Percentiles rank a stretch among this genome's conserved stretches.
Evolutionary conservation across 2,888 invertebrate genomes (phyloP).

Genomic region (Agrenia bidenticulata): DNA sequence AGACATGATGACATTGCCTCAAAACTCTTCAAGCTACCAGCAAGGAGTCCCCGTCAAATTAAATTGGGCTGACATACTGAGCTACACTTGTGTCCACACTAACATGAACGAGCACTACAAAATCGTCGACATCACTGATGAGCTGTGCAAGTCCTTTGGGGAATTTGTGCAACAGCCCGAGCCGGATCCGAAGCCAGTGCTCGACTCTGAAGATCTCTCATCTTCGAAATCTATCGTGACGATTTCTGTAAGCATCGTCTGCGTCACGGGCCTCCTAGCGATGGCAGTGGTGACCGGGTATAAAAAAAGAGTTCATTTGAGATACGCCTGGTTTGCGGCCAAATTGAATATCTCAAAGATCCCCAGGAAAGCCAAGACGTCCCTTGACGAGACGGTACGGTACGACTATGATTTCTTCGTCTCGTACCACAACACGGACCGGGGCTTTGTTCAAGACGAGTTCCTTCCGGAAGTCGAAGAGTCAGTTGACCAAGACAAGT

Average conservation of each 20-base stretch:
- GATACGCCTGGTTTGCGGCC: constrained; percentile 63
- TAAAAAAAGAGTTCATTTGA: constrained; percentile 62
- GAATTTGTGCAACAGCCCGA: not conserved
- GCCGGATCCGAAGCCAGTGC: too few relatives aligned
- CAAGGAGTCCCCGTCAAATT: not conserved
- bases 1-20: constrained; percentile 22
- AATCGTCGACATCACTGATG: constrained; percentile 17
- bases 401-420: constrained; percentile 68
- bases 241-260: constrained; percentile 19
- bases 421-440: constrained; percentile 68
- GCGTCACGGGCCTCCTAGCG: constrained; percentile 21
- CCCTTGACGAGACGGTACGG: constrained; percentile 5
- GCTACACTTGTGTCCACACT: constrained; percentile 40
- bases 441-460: constrained; percentile 66
- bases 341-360: constrained; percentile 57
- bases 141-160: constrained; percentile 17
- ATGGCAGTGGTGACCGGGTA: constrained; percentile 55
- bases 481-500: constrained; percentile 58
- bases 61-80: constrained; percentile 6
- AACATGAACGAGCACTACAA: not conserved
- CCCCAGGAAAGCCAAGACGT: constrained; percentile 34
- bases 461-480: constrained; percentile 66
- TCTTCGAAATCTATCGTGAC: constrained; percentile 17
- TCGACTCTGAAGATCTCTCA: not conserved
- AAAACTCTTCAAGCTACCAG: not conserved